Conservation (phyloP, 1,140 invertebrate genomes). For the Mesaphorura yosii region DNA sequence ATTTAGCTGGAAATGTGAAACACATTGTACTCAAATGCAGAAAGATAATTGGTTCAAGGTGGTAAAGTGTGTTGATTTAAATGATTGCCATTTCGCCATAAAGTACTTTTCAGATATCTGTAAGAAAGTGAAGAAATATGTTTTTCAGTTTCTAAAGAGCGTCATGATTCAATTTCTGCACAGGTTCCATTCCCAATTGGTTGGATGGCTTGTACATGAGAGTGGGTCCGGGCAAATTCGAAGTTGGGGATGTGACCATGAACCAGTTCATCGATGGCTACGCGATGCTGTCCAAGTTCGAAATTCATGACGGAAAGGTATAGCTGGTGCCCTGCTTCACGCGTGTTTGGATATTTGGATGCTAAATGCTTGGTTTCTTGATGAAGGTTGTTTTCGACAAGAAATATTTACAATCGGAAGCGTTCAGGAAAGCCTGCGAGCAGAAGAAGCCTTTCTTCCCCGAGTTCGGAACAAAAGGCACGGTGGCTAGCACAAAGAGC, state of each 20-base stretch:
- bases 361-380: not conserved
- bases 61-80: too few species aligned
- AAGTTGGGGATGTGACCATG: slow-evolving; percentile 36
- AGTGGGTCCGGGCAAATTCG: slow-evolving; percentile 35
- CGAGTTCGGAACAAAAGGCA: slow-evolving; percentile 40
- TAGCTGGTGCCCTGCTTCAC: too few species aligned
- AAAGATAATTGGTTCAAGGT: too few species aligned
- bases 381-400: slow-evolving; percentile 34
- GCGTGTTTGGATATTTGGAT: not conserved
- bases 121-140: too few species aligned
- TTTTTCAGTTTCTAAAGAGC: too few species aligned
- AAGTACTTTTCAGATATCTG: too few species aligned
- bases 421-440: slow-evolving; percentile 36
- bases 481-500: slow-evolving; percentile 37
- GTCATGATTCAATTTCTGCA: not conserved
- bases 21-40: too few species aligned
- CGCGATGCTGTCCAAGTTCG: slow-evolving; percentile 36
- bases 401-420: slow-evolving; percentile 36
- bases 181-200: slow-evolving; percentile 18
- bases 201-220: slow-evolving; percentile 12
- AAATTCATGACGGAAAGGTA: slow-evolving; percentile 34
- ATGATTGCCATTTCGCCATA: too few species aligned
- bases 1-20: too few species aligned
- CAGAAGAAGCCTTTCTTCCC: slow-evolving; percentile 37
- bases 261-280: slow-evolving; percentile 40